Conservation (phyloP, 2,113 vertebrate genomes). For the Neolamprologus falcicula region DNA sequence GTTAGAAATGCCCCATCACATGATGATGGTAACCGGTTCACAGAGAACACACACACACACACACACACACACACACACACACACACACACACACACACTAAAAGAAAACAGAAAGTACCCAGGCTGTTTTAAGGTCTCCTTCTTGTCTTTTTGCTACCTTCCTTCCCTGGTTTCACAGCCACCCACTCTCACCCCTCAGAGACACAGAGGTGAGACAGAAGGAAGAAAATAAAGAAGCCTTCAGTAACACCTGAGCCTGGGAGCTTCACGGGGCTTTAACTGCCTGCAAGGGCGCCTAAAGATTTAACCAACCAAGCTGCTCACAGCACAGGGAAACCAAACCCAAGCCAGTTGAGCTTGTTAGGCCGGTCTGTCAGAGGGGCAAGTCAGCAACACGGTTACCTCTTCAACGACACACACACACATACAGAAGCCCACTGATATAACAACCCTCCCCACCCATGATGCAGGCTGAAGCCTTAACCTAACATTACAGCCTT, state of each 20-base stretch:
- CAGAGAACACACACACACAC: background rate
- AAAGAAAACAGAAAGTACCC: background rate
- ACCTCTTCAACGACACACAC: slow-evolving; percentile 35
- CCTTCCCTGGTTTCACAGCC: background rate
- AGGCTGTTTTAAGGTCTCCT: background rate
- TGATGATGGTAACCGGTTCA: background rate
- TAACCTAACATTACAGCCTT: slow-evolving; percentile 43
- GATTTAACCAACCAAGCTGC: slow-evolving; percentile 52
- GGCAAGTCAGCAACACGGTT: slow-evolving; percentile 62
- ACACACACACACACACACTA: background rate
- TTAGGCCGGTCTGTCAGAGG: slow-evolving; percentile 68
- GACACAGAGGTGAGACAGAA: background rate
- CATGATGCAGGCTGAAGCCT: slow-evolving; percentile 21
- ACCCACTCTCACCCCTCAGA: background rate
- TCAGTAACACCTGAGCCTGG: slow-evolving; percentile 3
- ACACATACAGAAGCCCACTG: slow-evolving; percentile 49
- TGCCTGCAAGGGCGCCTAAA: slow-evolving; percentile 19
- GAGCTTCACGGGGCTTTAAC: background rate
- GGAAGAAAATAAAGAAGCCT: background rate
- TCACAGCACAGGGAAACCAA: slow-evolving; percentile 55
- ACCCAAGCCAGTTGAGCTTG: slow-evolving; percentile 68
- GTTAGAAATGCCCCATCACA: background rate
- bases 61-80: background rate
- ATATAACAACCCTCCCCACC: slow-evolving; percentile 42
- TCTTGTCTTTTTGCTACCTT: background rate